These are phyloP conservation scores for Rana temporaria DNA, from an alignment of 2,113 vertebrate genomes.

Conservation along the genomic window DNA sequence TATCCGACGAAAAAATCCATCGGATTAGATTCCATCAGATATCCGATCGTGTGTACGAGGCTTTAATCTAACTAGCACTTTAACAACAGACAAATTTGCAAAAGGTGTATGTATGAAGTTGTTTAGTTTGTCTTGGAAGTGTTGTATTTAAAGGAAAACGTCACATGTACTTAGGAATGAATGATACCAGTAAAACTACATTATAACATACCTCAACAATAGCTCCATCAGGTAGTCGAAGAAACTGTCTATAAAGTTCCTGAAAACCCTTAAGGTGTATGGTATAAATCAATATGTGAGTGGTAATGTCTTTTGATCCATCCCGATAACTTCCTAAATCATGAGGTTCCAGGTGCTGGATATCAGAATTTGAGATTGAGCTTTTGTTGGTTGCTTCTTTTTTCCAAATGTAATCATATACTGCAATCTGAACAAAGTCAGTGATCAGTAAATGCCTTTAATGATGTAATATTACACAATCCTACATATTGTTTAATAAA, in stretches of 20 bases:
- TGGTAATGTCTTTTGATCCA: slow-evolving; percentile 68
- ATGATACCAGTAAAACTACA: not conserved
- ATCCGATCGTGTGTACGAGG: no score
- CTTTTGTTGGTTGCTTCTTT: slow-evolving; percentile 66
- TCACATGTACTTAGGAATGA: no score
- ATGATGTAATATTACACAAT: no score
- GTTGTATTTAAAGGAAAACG: no score
- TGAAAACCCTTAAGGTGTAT: slow-evolving; percentile 80
- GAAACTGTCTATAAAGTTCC: slow-evolving; percentile 85
- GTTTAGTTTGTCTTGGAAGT: no score
- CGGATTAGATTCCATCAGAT: no score
- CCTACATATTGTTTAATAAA: no score
- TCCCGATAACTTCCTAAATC: slow-evolving; percentile 30
- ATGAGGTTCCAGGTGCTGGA: slow-evolving; percentile 56
- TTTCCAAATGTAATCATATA: slow-evolving; percentile 88
- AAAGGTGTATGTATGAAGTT: no score
- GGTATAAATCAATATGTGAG: slow-evolving; percentile 79
- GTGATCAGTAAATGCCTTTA: not conserved
- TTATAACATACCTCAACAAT: slow-evolving; percentile 83
- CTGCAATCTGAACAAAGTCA: slow-evolving; percentile 83
- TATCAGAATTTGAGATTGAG: slow-evolving; percentile 65
- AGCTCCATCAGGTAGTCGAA: slow-evolving; percentile 83
- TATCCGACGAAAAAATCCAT: no score
- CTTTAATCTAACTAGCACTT: no score
- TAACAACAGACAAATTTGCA: no score